A percentile compares a stretch with the other conserved stretches of the same genome.
phyloP scores from a whole-genome alignment of 2,888 invertebrate genomes.

The Diloba caeruleocephala region DNA sequence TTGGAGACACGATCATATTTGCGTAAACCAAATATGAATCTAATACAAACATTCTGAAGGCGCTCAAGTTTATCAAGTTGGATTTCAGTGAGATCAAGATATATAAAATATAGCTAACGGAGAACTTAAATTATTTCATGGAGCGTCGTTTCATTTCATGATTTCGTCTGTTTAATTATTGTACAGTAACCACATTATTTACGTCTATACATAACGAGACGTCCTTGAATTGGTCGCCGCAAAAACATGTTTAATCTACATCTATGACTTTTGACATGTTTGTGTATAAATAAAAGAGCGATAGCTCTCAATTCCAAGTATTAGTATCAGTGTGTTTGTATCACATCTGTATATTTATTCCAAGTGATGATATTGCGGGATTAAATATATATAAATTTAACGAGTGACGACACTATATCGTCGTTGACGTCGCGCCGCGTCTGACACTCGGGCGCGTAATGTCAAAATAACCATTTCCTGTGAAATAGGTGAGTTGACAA shows the following conservation, averaged over 20 bases:
- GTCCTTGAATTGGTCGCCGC: background rate
- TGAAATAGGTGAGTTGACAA: slow-evolving; percentile 30
- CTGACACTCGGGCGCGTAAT: slow-evolving; percentile 43
- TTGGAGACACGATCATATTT: too few species aligned
- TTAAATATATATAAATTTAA: slow-evolving; percentile 66
- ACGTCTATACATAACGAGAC: background rate
- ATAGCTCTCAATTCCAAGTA: slow-evolving; percentile 48
- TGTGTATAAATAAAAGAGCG: background rate
- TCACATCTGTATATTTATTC: slow-evolving; percentile 44
- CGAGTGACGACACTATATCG: slow-evolving; percentile 35
- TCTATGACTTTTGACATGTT: slow-evolving; percentile 4
- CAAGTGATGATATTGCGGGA: slow-evolving; percentile 49
- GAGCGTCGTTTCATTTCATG: background rate
- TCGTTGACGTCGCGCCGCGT: slow-evolving; percentile 45
- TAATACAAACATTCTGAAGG: too few species aligned
- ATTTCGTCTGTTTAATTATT: background rate
- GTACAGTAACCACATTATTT: background rate
- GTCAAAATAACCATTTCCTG: slow-evolving; percentile 52
- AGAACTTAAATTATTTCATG: background rate
- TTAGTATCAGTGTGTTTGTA: slow-evolving; percentile 32
- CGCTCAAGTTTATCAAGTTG: too few species aligned
- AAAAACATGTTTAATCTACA: slow-evolving; percentile 1
- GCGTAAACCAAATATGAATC: too few species aligned
- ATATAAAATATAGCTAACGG: background rate
- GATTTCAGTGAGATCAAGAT: too few species aligned